Conservation (phyloP, 2,113 vertebrate species). For the Pygoscelis antarcticus region DNA sequence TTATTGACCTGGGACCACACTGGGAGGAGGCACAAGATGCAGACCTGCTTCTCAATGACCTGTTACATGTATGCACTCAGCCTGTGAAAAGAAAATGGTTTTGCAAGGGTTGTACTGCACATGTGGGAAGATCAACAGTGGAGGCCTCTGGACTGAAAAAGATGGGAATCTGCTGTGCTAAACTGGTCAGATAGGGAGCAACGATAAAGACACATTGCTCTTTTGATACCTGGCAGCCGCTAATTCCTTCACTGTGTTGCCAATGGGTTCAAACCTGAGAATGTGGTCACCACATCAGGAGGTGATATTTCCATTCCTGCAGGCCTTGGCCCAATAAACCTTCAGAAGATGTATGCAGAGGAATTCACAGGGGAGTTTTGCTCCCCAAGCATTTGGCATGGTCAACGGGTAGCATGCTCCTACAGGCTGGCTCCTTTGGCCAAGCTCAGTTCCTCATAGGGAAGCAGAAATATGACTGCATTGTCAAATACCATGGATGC, state of each 20-base stretch:
- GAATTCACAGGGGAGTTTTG: not conserved
- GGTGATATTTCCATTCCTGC: not conserved
- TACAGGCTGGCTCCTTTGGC: not conserved
- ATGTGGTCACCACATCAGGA: not conserved
- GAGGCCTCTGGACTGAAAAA: not conserved
- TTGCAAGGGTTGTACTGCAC: not conserved
- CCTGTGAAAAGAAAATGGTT: not conserved
- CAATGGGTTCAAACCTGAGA: not conserved
- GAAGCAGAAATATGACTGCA: not conserved
- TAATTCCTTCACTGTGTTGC: not conserved
- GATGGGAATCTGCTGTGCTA: not conserved
- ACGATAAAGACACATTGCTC: not conserved
- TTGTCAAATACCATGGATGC: not conserved
- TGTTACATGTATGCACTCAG: not conserved
- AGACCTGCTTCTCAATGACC: not conserved
- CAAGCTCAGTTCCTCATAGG: not conserved
- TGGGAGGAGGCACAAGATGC: not conserved
- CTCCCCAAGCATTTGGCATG: not conserved
- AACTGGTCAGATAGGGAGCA: not conserved
- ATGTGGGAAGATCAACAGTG: not conserved
- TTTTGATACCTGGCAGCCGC: not conserved
- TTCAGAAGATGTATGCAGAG: not conserved
- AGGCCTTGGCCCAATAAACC: not conserved
- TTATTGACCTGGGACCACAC: not conserved
- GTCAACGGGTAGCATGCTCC: not conserved